Evolutionary conservation across 2,888 invertebrate species (phyloP), one percentile per base, ranked within the genome.

Genomic region (Serrognathus titanus): DNA sequence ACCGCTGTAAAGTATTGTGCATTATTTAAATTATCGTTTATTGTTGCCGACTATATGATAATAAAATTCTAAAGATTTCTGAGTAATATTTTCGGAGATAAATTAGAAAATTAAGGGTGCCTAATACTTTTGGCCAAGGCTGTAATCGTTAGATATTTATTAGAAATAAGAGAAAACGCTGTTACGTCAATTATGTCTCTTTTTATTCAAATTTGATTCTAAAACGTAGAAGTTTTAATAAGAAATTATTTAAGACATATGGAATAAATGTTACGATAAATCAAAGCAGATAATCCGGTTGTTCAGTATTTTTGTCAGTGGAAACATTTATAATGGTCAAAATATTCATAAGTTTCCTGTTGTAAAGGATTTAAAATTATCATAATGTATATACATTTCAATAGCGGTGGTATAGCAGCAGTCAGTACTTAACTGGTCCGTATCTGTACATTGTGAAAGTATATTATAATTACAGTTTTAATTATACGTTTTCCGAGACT

Each of bases 401-500:
- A 43, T 43, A 43, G 43, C 10, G 43, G 6, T 43, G 20, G 16
- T 43, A 8, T 24, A 31, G 24, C 6, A 31, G 24, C 24, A 31
- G 24, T 31, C 24, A 31, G 24, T 43, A 43, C 43, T 43, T 43
- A 43, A 43, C 43, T 43, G 43, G 43, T 43, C 43, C 43, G 43
- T 43, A 43, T 43, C 43, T 43, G 43, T 43, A 43, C 43, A 43
- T 43, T 43, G 53, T 53, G 53, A 43, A 52, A 43, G 57, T 62
- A 63, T 66, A 68, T 64, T 65, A 66, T 69, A 67, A 69, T 69
- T 68, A 67, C 61, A 57, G 62, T 67, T 69, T 69, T 69, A 69
- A 69, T 69, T 69, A 66, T 65, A 66, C 62, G 63, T 60, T 60
- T 58, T 49, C 60, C 58, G 59, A 58, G 58, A 47, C 62, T 65